These are phyloP conservation scores for Atrichornis clamosus DNA, from an alignment of 2,113 vertebrate species.

Conservation along the genomic window DNA sequence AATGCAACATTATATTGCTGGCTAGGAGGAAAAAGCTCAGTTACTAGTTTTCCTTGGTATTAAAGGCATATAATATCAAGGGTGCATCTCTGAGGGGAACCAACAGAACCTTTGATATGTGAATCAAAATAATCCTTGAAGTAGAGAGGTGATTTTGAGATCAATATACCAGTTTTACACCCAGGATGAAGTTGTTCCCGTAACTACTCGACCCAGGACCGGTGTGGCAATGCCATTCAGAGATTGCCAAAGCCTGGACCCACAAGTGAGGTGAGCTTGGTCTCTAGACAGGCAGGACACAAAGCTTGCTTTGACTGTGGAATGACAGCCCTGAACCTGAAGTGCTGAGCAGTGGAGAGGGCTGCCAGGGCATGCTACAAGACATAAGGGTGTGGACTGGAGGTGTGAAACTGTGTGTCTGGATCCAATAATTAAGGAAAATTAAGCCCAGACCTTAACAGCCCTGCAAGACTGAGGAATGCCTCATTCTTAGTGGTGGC, in stretches of 20 bases:
- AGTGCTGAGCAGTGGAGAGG: not conserved
- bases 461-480: not conserved
- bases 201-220: not conserved
- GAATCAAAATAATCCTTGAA: not conserved
- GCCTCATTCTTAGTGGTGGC: not conserved
- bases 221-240: not conserved
- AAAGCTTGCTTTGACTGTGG: not conserved
- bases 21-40: not conserved
- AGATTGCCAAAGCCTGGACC: not conserved
- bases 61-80: not conserved
- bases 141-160: not conserved
- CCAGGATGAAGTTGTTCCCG: not conserved
- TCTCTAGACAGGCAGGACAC: not conserved
- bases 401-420: not conserved
- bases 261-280: not conserved
- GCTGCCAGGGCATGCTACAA: not conserved
- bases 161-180: not conserved
- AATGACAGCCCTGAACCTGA: not conserved
- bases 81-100: not conserved
- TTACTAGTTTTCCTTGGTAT: not conserved
- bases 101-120: not conserved
- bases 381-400: not conserved
- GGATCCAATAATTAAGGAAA: not conserved
- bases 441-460: not conserved
- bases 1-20: not conserved